These are phyloP conservation scores for Proctacanthus coquilletti DNA, from an alignment of 1,140 invertebrate genomes.

Conservation along the genomic window DNA sequence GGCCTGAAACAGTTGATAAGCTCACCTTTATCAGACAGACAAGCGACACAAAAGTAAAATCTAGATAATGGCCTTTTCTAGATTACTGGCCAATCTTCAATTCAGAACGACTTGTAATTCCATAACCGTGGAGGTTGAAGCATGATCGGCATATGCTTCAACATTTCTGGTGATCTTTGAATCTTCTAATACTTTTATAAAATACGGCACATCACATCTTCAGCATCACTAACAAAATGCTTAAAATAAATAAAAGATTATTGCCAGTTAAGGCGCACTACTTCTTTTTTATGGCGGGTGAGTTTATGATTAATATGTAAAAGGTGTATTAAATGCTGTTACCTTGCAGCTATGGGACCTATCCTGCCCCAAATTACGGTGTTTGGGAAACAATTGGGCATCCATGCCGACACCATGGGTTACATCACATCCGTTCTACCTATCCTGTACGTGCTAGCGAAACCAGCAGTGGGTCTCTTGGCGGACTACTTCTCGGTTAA, in stretches of 20 bases:
- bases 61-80: no score
- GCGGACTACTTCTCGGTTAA: constrained; percentile 43
- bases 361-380: constrained; percentile 57
- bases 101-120: no score
- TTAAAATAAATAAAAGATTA: constrained; percentile 45
- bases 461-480: constrained; percentile 53
- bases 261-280: constrained; percentile 65
- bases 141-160: no score
- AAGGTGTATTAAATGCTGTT: not conserved
- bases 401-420: constrained; percentile 56
- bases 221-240: constrained; percentile 34
- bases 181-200: no score
- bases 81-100: no score
- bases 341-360: constrained; percentile 52
- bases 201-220: no score
- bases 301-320: constrained; percentile 19
- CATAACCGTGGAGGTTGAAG: no score
- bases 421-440: constrained; percentile 51
- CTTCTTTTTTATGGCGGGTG: constrained; percentile 69
- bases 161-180: no score
- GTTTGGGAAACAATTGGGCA: constrained; percentile 55
- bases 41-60: no score
- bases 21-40: no score
- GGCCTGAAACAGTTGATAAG: no score
- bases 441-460: constrained; percentile 51